These are phyloP conservation scores for Aplodontia rufa DNA, from an alignment of 2,113 vertebrate genomes.

Conservation along the genomic window DNA sequence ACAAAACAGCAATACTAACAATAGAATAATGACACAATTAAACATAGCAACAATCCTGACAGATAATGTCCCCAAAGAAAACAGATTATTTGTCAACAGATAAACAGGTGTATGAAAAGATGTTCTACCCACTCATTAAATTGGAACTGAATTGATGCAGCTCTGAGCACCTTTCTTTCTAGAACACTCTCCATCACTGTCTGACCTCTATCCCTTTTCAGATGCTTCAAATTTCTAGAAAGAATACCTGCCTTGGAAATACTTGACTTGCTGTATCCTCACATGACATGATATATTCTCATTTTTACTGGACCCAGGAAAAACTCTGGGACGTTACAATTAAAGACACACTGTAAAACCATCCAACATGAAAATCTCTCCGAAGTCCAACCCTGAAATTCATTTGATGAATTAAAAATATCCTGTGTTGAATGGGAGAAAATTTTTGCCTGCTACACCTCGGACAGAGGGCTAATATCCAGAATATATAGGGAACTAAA, in stretches of 20 bases:
- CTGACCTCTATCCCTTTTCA: not conserved
- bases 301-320: not conserved
- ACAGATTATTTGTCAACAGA: no score
- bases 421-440: no score
- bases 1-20: not conserved
- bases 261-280: not conserved
- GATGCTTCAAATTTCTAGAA: not conserved
- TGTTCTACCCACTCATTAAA: not conserved
- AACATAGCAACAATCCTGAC: not conserved
- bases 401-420: no score
- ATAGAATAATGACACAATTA: not conserved
- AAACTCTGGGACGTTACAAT: no score
- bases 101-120: not conserved
- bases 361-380: not conserved
- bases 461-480: no score
- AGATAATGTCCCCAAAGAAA: not conserved
- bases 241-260: not conserved
- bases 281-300: not conserved
- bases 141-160: fast-evolving
- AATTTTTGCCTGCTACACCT: no score
- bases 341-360: not conserved
- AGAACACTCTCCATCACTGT: not conserved
- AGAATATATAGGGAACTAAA: no score
- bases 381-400: not conserved
- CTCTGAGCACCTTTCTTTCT: not conserved